phyloP scores from a whole-genome alignment of 2,113 vertebrate genomes.

The Podilymbus podiceps region DNA sequence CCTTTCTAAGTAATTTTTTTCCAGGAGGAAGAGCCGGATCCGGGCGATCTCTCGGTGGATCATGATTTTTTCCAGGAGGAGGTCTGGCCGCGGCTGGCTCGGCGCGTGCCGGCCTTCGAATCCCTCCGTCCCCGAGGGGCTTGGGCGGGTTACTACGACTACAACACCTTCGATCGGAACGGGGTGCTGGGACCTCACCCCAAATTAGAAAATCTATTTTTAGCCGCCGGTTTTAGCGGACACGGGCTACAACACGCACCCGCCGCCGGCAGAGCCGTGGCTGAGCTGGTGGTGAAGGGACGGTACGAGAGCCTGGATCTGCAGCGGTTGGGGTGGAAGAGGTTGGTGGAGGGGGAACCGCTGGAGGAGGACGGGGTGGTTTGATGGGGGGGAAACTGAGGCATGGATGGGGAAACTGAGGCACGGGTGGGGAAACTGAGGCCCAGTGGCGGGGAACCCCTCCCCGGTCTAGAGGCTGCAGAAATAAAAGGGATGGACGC shows the following conservation, averaged over 20 bases:
- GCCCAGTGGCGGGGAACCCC: background rate
- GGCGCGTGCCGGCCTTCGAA: background rate
- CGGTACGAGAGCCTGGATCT: background rate
- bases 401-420: background rate
- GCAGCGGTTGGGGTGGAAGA: background rate
- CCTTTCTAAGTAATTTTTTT: background rate
- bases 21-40: background rate
- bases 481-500: background rate
- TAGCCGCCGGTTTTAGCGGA: rapidly evolving
- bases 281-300: background rate
- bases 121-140: background rate
- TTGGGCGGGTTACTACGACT: background rate
- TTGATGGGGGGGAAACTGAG: background rate
- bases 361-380: background rate
- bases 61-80: background rate
- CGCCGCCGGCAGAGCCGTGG: background rate
- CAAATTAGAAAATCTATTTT: background rate
- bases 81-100: background rate
- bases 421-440: background rate
- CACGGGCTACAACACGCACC: background rate
- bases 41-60: background rate
- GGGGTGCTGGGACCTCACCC: background rate
- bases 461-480: background rate
- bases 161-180: background rate
- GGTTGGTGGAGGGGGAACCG: background rate